Evolutionary conservation across 2,888 invertebrate genomes (phyloP).

Genomic region (Drosophila stalkeri): DNA sequence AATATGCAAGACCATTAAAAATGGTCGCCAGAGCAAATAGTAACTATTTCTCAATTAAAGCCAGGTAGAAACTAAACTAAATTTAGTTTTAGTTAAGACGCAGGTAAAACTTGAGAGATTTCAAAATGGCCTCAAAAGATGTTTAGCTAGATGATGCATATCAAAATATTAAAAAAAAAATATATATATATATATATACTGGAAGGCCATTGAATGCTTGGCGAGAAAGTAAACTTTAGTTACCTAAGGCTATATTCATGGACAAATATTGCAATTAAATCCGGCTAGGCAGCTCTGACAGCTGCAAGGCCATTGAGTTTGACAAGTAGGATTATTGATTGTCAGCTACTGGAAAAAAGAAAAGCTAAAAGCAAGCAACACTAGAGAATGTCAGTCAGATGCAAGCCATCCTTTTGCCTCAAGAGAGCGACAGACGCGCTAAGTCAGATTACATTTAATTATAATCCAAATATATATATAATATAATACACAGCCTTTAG

Average conservation of each 20-base stretch:
- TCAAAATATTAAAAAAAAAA: not conserved
- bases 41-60: conserved; percentile 4
- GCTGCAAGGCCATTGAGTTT: conserved; percentile 3
- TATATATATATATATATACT: not conserved
- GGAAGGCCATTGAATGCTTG: not conserved
- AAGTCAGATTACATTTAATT: not conserved
- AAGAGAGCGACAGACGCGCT: not conserved
- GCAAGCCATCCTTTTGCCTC: not conserved
- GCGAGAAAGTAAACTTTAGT: not conserved
- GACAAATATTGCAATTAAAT: not conserved
- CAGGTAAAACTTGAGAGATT: not conserved
- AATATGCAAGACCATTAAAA: conserved; percentile 22
- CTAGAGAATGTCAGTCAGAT: not conserved
- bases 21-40: conserved; percentile 3
- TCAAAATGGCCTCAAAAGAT: not conserved
- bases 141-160: not conserved
- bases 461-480: not conserved
- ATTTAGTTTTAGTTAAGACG: not conserved
- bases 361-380: not conserved
- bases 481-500: not conserved
- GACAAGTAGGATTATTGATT: not conserved
- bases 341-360: no score
- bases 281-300: not conserved
- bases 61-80: not conserved
- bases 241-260: not conserved